These are phyloP conservation scores for Sussaba pulchella DNA, from an alignment of 2,888 invertebrate genomes.

Conservation along the genomic window DNA sequence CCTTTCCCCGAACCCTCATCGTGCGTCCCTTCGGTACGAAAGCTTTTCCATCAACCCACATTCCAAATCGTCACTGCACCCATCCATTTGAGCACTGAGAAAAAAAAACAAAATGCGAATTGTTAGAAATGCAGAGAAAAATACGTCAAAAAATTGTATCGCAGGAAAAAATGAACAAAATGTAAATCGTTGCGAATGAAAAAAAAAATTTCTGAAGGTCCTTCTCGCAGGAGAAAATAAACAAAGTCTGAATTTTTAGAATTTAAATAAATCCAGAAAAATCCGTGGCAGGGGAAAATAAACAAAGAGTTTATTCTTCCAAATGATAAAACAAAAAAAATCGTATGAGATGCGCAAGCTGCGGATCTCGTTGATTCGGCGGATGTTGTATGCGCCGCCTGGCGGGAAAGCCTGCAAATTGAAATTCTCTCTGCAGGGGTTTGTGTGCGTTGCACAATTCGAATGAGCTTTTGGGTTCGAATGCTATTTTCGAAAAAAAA, in stretches of 20 bases:
- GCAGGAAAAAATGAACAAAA: neutral
- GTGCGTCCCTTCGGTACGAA: too few species aligned
- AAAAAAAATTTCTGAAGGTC: neutral
- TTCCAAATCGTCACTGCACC: too few species aligned
- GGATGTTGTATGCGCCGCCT: neutral
- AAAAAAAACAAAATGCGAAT: too few species aligned
- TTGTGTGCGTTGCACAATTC: slow-evolving; percentile 15
- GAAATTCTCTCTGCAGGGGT: slow-evolving; percentile 17
- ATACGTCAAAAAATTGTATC: too few species aligned
- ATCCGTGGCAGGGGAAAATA: too few species aligned
- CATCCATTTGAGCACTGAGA: too few species aligned
- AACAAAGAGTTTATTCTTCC: neutral
- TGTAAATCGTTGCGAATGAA: neutral
- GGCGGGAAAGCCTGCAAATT: slow-evolving; percentile 30
- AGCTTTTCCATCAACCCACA: neutral
- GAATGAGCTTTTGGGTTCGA: slow-evolving; percentile 57
- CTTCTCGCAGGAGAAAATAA: too few species aligned
- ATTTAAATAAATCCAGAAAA: too few species aligned
- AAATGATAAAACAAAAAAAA: neutral
- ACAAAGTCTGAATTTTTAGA: too few species aligned
- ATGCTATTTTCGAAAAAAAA: slow-evolving; percentile 48
- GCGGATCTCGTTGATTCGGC: slow-evolving; percentile 6
- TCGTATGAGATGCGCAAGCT: neutral
- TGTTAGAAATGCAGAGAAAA: too few species aligned
- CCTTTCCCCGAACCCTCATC: too few species aligned